These are phyloP conservation scores for Timandra comae DNA, from an alignment of 2,888 invertebrate genomes.

Conservation along the genomic window DNA sequence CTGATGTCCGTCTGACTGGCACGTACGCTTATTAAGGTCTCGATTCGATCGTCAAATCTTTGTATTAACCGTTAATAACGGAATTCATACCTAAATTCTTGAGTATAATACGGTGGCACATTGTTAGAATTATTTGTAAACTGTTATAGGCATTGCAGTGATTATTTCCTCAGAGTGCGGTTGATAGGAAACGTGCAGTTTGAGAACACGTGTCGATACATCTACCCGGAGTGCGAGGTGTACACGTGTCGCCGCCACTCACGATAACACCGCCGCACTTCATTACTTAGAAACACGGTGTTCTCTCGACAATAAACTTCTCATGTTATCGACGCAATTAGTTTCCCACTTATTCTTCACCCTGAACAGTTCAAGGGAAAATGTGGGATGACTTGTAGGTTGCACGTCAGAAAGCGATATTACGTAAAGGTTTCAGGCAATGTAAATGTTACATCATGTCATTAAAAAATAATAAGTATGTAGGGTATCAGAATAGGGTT, in stretches of 20 bases:
- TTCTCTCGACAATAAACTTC: constrained; percentile 33
- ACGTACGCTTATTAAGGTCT: constrained; percentile 61
- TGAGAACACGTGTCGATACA: constrained; percentile 30
- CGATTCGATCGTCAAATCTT: constrained; percentile 42
- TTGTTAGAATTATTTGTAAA: too few relatives aligned
- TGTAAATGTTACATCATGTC: too few relatives aligned
- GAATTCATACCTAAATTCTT: constrained; percentile 21
- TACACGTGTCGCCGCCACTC: constrained; percentile 32
- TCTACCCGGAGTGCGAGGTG: not conserved
- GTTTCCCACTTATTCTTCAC: constrained; percentile 3
- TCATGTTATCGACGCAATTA: constrained; percentile 32
- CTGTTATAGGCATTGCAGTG: constrained; percentile 4
- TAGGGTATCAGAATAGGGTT: too few relatives aligned
- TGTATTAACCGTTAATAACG: constrained; percentile 43
- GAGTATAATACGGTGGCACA: not conserved
- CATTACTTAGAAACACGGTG: constrained; percentile 34
- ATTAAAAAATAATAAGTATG: too few relatives aligned
- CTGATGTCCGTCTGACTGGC: constrained; percentile 40
- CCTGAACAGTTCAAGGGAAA: too few relatives aligned
- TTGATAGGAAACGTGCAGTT: constrained; percentile 22
- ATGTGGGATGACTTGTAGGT: too few relatives aligned
- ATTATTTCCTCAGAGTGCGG: constrained; percentile 12
- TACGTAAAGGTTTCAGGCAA: too few relatives aligned
- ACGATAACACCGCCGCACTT: constrained; percentile 38
- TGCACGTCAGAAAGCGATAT: too few relatives aligned